A percentile compares a stretch with the other conserved stretches of the same genome.
Evolutionary conservation across 2,888 invertebrate species (phyloP).

Genomic region (Seira musarum): DNA sequence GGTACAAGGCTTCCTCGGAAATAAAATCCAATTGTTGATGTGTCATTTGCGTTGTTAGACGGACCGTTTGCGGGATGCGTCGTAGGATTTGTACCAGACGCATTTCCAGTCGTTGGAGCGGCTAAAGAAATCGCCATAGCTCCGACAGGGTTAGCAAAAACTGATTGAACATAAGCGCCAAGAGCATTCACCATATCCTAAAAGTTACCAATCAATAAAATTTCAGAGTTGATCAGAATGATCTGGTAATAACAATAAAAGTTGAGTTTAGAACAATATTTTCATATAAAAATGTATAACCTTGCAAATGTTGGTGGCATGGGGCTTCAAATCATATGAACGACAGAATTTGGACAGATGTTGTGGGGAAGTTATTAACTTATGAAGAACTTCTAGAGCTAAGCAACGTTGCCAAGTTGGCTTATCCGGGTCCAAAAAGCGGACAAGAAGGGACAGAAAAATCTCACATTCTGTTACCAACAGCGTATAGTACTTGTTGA

Average conservation of each 20-base stretch:
- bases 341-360: slow-evolving; percentile 92
- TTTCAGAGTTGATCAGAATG: too few relatives aligned
- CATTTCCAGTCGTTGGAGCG: slow-evolving; percentile 51
- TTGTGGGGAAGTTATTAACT: slow-evolving; percentile 91
- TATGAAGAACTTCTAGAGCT: slow-evolving; percentile 95
- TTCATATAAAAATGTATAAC: too few relatives aligned
- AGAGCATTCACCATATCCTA: slow-evolving; percentile 95
- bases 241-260: not conserved
- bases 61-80: slow-evolving; percentile 79
- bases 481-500: slow-evolving; percentile 93
- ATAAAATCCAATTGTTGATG: slow-evolving; percentile 92
- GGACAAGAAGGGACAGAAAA: slow-evolving; percentile 95
- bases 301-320: slow-evolving; percentile 85
- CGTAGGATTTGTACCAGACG: slow-evolving; percentile 72
- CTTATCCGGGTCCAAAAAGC: slow-evolving; percentile 97
- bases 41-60: slow-evolving; percentile 83
- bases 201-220: slow-evolving; percentile 76
- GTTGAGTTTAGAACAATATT: not conserved
- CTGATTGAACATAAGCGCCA: slow-evolving; percentile 94
- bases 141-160: slow-evolving; percentile 81
- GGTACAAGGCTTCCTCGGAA: slow-evolving; percentile 95
- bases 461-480: slow-evolving; percentile 99
- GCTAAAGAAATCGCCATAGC: slow-evolving; percentile 63
- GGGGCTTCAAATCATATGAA: slow-evolving; percentile 95
- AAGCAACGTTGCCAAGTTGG: slow-evolving; percentile 96